Base-by-base conservation (phyloP, 2,113 vertebrate species). In the Urocynchramus pylzowi region DNA sequence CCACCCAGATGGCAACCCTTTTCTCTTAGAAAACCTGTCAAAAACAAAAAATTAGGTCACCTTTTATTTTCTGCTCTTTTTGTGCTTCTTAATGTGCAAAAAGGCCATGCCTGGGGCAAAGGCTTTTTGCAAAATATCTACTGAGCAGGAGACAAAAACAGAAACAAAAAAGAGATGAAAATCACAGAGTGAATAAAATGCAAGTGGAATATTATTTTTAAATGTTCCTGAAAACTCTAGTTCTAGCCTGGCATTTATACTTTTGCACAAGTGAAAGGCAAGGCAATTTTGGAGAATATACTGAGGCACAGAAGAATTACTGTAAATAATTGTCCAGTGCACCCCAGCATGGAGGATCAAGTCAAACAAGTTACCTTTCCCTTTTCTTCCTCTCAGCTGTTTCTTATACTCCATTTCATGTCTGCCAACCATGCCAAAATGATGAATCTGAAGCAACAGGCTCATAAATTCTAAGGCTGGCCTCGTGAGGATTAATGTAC, bases 361-460 rank as follows among this genome's bases (percentile, higher is more conserved):
- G 82, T 79, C 70, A 90, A 44, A 61, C 35, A 91, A 33, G 41
- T 61, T 52, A 21, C 15, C 10, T 65, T 73, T 79, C 17, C 17
- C 27, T 45, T 74, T 70, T 60, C 30, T 90, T 90, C 30, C 27
- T 82, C 63, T 91, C 84, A 91, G 54, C 57, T 96, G 59, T 74
- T 96, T 80, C 75, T 85, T 93, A 91, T 91, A 92, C 83, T 80
- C 50, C n/a, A 37, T 24, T 85, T 54, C 35, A 90, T 26, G 52
- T 78, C 83, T 96, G 70, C 71, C 82, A 91, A 19, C 83, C 94
- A 80, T 12, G 26, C 39, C 93, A 79, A 60, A 93, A 93, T 39
- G 27, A 63, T 80, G 50, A 91, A 61, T 88, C 7, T 10, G 39
- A 91, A 83, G 53, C 47, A 92, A 39, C 23, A 86, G 59, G 50